These are phyloP conservation scores for Morpho helenor DNA, from an alignment of 2,888 invertebrate genomes.

Conservation along the genomic window DNA sequence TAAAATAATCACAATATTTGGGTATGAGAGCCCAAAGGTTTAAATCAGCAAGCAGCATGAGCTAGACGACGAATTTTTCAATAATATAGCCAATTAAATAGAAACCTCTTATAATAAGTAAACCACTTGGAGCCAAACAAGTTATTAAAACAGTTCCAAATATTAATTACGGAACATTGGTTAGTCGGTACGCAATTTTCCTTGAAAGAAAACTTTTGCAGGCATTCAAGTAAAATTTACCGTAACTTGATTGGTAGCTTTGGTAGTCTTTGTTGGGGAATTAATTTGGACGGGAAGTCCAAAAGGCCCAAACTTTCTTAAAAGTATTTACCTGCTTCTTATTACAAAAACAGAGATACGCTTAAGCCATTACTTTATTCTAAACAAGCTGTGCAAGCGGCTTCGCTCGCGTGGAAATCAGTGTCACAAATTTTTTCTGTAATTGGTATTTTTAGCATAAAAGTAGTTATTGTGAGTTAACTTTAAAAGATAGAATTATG, in stretches of 20 bases:
- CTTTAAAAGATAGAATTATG: no score
- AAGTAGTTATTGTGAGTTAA: no score
- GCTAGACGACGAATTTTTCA: background rate
- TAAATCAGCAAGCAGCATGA: no score
- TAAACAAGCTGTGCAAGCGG: no score
- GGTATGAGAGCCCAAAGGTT: no score
- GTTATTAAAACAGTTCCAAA: slow-evolving; percentile 30
- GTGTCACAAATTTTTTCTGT: no score
- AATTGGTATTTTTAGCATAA: no score
- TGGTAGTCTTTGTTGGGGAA: slow-evolving; percentile 16
- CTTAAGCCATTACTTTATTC: no score
- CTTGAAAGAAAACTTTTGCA: slow-evolving; percentile 28
- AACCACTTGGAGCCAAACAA: slow-evolving; percentile 23
- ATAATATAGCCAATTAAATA: slow-evolving; percentile 20
- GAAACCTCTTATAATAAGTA: slow-evolving; percentile 25
- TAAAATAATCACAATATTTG: no score
- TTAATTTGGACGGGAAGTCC: slow-evolving; percentile 15
- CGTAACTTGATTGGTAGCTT: slow-evolving; percentile 21
- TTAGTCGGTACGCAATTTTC: slow-evolving; percentile 27
- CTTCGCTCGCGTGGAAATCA: no score
- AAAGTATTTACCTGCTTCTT: slow-evolving; percentile 1
- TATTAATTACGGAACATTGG: slow-evolving; percentile 33
- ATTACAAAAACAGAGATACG: background rate
- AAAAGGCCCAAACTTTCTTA: slow-evolving; percentile 9
- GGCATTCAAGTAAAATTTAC: slow-evolving; percentile 32